Percentiles rank a stretch among this genome's conserved stretches.
These are phyloP conservation scores for Halcyon chelicuti DNA, from an alignment of 2,797 vertebrate species.

Conservation along the genomic window DNA sequence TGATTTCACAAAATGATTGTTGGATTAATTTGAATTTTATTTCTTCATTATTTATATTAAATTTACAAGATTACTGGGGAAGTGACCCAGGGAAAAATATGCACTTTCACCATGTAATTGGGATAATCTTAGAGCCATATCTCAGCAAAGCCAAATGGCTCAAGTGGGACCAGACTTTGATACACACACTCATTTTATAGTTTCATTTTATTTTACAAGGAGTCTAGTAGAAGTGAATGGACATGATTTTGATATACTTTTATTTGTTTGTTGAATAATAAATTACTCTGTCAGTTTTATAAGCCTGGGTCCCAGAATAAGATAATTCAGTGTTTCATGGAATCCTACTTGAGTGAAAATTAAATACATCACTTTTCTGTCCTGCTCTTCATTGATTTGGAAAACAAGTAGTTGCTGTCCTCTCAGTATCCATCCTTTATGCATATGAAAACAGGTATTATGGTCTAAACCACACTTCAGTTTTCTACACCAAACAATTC, in stretches of 20 bases:
- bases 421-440: background rate
- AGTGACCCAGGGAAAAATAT: background rate
- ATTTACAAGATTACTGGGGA: background rate
- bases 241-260: background rate
- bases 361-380: background rate
- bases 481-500: background rate
- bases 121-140: background rate
- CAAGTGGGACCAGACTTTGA: background rate
- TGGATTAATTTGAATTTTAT: background rate
- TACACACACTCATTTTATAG: background rate
- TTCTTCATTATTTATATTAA: background rate
- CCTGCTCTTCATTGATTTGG: background rate
- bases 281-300: slow-evolving; percentile 9
- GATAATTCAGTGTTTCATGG: background rate
- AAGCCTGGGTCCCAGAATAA: background rate
- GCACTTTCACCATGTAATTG: background rate
- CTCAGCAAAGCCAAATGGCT: background rate
- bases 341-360: slow-evolving; percentile 6
- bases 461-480: background rate
- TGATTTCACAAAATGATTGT: background rate
- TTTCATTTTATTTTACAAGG: background rate
- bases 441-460: background rate
- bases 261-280: background rate
- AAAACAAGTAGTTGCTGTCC: background rate
- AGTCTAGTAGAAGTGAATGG: background rate